phyloP scores from a whole-genome alignment of 2,113 vertebrate genomes.

The Anolis sagrei region DNA sequence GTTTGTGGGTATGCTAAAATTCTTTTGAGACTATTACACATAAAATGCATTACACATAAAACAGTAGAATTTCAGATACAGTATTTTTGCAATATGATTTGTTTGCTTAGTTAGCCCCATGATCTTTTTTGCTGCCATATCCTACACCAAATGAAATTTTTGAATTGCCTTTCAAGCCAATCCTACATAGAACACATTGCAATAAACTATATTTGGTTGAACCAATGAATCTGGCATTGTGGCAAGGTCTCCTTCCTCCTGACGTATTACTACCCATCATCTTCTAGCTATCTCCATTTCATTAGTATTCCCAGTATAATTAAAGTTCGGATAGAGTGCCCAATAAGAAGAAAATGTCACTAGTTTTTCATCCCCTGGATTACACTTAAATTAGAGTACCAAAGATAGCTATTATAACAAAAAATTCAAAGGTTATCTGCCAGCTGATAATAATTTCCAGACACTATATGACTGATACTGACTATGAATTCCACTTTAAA shows the following conservation, averaged over 20 bases:
- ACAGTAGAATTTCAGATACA: too few relatives aligned
- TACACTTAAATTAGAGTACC: constrained; percentile 27
- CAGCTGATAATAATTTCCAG: constrained; percentile 16
- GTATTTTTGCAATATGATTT: not conserved
- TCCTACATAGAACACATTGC: not conserved
- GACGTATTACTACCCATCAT: not conserved
- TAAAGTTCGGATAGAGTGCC: constrained; percentile 22
- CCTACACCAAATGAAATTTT: not conserved
- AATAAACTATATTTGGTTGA: not conserved
- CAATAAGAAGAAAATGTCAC: constrained; percentile 7
- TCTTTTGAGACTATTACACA: not conserved
- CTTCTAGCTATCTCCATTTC: not conserved
- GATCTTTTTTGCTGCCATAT: not conserved
- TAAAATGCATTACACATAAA: too few relatives aligned
- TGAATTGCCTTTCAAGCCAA: not conserved
- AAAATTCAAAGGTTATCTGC: constrained; percentile 22
- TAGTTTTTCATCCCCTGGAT: constrained; percentile 17
- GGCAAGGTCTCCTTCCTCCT: not conserved
- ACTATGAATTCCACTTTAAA: constrained; percentile 17
- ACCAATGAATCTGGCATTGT: not conserved
- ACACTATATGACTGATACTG: constrained; percentile 9
- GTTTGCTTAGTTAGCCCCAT: not conserved
- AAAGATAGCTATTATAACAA: constrained; percentile 12
- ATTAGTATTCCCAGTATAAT: constrained; percentile 15
- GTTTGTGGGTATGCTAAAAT: not conserved